These are phyloP conservation scores for Mugil cephalus DNA, from an alignment of 2,113 vertebrate species.

Conservation along the genomic window DNA sequence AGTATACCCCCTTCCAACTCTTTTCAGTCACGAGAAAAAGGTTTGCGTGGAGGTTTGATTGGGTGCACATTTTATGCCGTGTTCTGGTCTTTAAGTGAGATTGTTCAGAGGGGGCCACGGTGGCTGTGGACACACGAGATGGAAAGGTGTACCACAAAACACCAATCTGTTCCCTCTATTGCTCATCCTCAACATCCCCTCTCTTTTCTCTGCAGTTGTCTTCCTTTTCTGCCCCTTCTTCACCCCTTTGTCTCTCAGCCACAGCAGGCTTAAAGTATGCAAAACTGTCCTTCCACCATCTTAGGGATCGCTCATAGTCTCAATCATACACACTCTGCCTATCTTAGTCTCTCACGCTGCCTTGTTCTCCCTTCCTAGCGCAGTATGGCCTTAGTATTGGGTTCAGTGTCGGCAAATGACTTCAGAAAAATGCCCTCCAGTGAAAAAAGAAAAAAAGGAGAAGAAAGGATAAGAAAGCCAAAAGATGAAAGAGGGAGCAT, in stretches of 20 bases:
- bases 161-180: constrained; percentile 45
- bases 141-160: constrained; percentile 56
- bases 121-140: constrained; percentile 55
- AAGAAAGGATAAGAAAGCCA: constrained; percentile 72
- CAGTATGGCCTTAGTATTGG: constrained; percentile 44
- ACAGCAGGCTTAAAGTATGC: constrained; percentile 71
- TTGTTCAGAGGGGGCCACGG: constrained; percentile 66
- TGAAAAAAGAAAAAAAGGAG: constrained; percentile 61
- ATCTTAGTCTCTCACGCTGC: constrained; percentile 27
- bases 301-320: constrained; percentile 59
- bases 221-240: constrained; percentile 55
- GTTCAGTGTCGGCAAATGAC: constrained; percentile 74
- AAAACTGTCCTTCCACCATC: constrained; percentile 73
- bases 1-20: constrained; percentile 80
- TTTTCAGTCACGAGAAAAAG: constrained; percentile 80
- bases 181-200: constrained; percentile 52
- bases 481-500: constrained; percentile 79
- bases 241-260: constrained; percentile 66
- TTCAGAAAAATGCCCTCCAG: constrained; percentile 76
- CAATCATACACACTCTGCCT: constrained; percentile 41
- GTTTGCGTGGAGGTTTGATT: constrained; percentile 81
- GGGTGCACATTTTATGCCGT: constrained; percentile 79
- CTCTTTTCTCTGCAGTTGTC: constrained; percentile 34
- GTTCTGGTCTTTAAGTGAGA: constrained; percentile 77
- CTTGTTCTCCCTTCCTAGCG: constrained; percentile 46